These are phyloP conservation scores for Acanthosepion lycidas DNA, from an alignment of 2,888 invertebrate species.

Conservation along the genomic window DNA sequence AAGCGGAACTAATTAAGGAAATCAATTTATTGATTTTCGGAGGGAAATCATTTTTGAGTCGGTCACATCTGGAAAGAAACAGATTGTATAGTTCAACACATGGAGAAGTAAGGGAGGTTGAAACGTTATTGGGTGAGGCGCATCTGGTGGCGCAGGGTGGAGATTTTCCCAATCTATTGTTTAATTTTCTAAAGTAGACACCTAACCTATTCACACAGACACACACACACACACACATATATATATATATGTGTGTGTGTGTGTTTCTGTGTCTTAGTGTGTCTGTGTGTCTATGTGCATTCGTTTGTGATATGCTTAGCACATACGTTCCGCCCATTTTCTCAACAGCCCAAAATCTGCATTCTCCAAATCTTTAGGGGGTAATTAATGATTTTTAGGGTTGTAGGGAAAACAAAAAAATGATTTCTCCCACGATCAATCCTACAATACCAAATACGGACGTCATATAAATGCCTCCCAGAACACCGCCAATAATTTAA, in stretches of 20 bases:
- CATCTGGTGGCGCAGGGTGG: not conserved
- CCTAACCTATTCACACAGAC: too few relatives aligned
- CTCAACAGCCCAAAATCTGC: not conserved
- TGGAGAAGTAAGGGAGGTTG: not conserved
- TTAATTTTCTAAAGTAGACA: not conserved
- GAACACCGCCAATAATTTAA: not conserved
- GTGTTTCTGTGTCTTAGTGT: not conserved
- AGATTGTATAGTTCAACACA: not conserved
- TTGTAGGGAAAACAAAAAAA: not conserved
- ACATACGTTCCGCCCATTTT: not conserved
- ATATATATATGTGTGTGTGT: not conserved
- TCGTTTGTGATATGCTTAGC: too few relatives aligned
- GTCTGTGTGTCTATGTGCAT: not conserved
- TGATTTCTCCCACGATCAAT: not conserved
- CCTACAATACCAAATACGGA: not conserved
- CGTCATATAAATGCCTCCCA: not conserved
- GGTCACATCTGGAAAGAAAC: constrained; percentile 33
- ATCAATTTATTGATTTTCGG: not conserved
- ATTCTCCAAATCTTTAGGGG: not conserved
- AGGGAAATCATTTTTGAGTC: not conserved
- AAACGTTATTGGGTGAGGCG: not conserved
- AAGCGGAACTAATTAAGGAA: not conserved
- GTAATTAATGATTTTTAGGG: not conserved
- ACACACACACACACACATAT: not conserved
- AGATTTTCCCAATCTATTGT: not conserved